Conservation (phyloP, 2,888 invertebrate species). For the Chalcosyrphus nemorum region DNA sequence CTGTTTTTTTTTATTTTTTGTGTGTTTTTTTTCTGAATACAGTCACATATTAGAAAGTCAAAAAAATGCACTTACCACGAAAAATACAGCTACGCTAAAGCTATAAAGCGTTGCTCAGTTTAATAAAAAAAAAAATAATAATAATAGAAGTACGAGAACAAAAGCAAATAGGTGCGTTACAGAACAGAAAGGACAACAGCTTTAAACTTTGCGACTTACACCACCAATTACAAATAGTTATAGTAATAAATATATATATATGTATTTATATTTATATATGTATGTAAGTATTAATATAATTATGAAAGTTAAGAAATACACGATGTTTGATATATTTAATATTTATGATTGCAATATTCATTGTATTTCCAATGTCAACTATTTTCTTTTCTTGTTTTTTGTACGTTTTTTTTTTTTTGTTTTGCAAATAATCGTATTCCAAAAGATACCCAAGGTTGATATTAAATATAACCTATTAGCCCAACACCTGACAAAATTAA, state of each 20-base stretch:
- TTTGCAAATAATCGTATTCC: conserved; percentile 36
- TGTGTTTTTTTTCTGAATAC: conserved; percentile 12
- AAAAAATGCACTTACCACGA: conserved; percentile 43
- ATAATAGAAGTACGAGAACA: conserved; percentile 64
- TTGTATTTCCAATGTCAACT: conserved; percentile 13
- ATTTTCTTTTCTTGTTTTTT: conserved; percentile 15
- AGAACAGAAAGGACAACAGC: conserved; percentile 70
- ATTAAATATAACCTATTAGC: conserved; percentile 62
- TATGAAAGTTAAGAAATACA: conserved; percentile 70
- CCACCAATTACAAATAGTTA: conserved; percentile 70
- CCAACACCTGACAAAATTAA: conserved; percentile 82
- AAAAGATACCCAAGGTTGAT: conserved; percentile 44
- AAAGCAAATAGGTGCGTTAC: conserved; percentile 67
- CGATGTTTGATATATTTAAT: conserved; percentile 60
- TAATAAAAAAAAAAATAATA: too few relatives aligned
- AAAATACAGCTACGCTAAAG: conserved; percentile 63
- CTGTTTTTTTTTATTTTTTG: background rate
- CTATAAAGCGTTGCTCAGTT: conserved; percentile 64
- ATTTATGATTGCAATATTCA: conserved; percentile 56
- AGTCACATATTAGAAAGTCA: conserved; percentile 39
- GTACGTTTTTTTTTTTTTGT: too few relatives aligned
- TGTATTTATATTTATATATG: conserved; percentile 44
- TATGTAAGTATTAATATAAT: conserved; percentile 64
- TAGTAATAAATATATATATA: conserved; percentile 38
- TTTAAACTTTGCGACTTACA: conserved; percentile 71